phyloP scores from a whole-genome alignment of 2,888 invertebrate species.

The Campopleginae sp. region DNA sequence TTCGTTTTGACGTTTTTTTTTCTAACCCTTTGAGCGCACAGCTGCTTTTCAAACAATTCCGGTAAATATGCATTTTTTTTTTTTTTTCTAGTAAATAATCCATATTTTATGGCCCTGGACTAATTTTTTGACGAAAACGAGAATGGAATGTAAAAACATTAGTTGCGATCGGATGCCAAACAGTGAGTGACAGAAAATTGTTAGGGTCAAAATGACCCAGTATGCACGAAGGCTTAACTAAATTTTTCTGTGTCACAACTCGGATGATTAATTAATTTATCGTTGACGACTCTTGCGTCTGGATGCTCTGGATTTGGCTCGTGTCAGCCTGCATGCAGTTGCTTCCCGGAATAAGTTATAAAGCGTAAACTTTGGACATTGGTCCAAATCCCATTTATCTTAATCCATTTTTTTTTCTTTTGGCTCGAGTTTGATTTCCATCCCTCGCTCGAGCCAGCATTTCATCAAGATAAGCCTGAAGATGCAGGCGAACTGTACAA shows the following conservation, averaged over 20 bases:
- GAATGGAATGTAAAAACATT: no score
- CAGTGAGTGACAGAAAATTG: no score
- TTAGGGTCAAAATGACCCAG: no score
- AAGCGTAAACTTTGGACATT: background rate
- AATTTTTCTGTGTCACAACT: background rate
- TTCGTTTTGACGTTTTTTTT: background rate
- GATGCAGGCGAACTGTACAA: constrained; percentile 39
- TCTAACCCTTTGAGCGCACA: no score
- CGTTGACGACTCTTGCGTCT: background rate
- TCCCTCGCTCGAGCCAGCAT: constrained; percentile 44
- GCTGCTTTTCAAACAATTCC: no score
- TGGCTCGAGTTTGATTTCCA: constrained; percentile 40
- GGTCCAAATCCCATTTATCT: constrained; percentile 3
- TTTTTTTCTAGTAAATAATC: no score
- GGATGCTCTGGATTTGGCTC: background rate
- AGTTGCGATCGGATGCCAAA: no score
- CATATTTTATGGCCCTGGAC: no score
- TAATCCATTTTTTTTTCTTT: constrained; percentile 23
- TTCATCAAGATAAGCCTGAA: constrained; percentile 46
- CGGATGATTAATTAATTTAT: background rate
- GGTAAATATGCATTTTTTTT: no score
- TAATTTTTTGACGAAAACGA: no score
- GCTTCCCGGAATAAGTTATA: background rate
- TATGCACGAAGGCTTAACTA: background rate
- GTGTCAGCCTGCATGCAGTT: background rate